Conservation (phyloP, 2,797 vertebrate genomes). For the Fistularia commersonii region DNA sequence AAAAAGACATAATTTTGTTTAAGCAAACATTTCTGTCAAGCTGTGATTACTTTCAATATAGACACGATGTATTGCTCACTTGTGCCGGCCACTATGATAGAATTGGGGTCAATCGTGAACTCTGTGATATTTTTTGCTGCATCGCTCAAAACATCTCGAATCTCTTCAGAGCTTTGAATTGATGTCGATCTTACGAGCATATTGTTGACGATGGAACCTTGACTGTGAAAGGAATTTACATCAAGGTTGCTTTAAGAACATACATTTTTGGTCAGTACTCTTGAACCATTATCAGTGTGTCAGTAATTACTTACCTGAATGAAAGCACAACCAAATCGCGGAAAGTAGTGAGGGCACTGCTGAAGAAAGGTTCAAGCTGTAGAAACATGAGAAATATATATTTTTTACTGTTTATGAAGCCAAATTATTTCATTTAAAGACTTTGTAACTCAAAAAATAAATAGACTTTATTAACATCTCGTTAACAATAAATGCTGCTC, state of each 20-base stretch:
- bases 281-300: no score
- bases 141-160: neutral
- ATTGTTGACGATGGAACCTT: no score
- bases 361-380: constrained; percentile 48
- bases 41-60: no score
- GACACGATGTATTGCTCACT: constrained; percentile 1
- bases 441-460: neutral
- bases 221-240: no score
- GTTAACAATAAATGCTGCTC: no score
- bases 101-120: constrained; percentile 2
- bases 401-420: no score
- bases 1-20: no score
- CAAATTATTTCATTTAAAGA: neutral
- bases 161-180: neutral
- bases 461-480: no score
- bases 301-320: constrained; percentile 45
- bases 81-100: neutral
- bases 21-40: no score
- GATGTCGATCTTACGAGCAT: neutral
- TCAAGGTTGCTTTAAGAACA: neutral
- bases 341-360: constrained; percentile 22
- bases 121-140: neutral
- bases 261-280: neutral
- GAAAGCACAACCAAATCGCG: constrained; percentile 12
- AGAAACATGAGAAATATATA: constrained; percentile 9